These are phyloP conservation scores for Phania funesta DNA, from an alignment of 2,888 invertebrate species.

Conservation along the genomic window DNA sequence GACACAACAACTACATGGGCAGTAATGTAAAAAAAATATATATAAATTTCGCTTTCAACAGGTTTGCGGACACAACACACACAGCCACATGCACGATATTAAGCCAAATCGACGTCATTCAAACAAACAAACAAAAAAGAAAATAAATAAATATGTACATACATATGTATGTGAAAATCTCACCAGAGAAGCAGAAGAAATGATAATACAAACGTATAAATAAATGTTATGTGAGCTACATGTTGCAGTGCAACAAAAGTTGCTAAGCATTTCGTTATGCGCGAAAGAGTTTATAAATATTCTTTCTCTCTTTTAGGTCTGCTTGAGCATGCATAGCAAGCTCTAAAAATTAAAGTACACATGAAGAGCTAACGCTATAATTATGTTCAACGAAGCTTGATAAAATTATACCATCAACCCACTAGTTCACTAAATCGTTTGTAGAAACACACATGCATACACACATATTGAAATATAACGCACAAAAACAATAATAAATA, in stretches of 20 bases:
- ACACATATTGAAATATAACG: not conserved
- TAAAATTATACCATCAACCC: constrained; percentile 10
- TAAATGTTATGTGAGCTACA: constrained; percentile 14
- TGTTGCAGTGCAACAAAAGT: too few species aligned
- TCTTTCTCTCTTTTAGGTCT: not conserved
- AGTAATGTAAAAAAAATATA: constrained; percentile 33
- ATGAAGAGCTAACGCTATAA: constrained; percentile 32
- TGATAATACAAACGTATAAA: constrained; percentile 43
- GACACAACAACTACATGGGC: constrained; percentile 48
- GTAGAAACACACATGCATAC: not conserved
- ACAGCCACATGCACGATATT: constrained; percentile 4
- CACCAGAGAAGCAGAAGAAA: constrained; percentile 17
- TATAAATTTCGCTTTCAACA: constrained; percentile 80
- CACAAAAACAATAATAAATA: not conserved
- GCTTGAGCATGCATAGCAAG: not conserved
- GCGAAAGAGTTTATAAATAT: not conserved
- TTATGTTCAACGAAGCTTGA: constrained; percentile 60
- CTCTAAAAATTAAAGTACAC: not conserved
- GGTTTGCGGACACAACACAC: constrained; percentile 72
- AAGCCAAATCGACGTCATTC: constrained; percentile 57
- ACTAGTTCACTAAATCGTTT: constrained; percentile 29
- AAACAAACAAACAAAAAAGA: constrained; percentile 17
- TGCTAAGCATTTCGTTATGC: not conserved
- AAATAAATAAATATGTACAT: not conserved
- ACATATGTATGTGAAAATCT: not conserved